phyloP scores from a whole-genome alignment of 2,113 vertebrate genomes.

The Aptenodytes forsteri region DNA sequence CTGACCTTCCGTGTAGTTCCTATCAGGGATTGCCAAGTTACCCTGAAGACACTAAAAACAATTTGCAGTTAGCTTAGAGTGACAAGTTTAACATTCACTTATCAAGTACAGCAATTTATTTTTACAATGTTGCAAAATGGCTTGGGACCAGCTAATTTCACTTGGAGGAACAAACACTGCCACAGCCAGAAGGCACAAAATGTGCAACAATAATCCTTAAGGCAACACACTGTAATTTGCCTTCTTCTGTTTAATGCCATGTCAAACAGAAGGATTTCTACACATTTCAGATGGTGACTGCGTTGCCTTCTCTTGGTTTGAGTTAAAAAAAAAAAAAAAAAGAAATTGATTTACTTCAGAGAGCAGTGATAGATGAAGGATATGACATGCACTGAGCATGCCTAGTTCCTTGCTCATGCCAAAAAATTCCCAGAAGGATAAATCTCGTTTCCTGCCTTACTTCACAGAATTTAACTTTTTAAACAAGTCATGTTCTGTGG shows the following conservation, averaged over 20 bases:
- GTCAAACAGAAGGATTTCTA: slow-evolving; percentile 79
- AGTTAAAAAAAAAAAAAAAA: slow-evolving; percentile 49
- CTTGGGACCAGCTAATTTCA: slow-evolving; percentile 64
- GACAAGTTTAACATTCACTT: slow-evolving; percentile 74
- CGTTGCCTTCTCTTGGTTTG: slow-evolving; percentile 75
- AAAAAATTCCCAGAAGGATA: slow-evolving; percentile 87
- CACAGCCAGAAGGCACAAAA: slow-evolving; percentile 76
- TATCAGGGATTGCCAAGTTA: slow-evolving; percentile 45
- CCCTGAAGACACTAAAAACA: slow-evolving; percentile 55
- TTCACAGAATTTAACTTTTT: slow-evolving; percentile 85
- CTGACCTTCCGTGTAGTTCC: slow-evolving; percentile 20
- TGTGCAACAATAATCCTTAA: slow-evolving; percentile 72
- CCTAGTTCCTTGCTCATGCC: slow-evolving; percentile 81
- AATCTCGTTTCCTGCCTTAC: slow-evolving; percentile 87
- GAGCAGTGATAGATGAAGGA: slow-evolving; percentile 84
- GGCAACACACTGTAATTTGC: slow-evolving; percentile 56
- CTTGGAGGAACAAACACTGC: slow-evolving; percentile 65
- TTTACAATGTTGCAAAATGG: slow-evolving; percentile 74
- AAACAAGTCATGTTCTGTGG: slow-evolving; percentile 85
- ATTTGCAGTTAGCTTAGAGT: slow-evolving; percentile 61
- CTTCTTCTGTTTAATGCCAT: slow-evolving; percentile 73
- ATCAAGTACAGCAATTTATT: slow-evolving; percentile 73
- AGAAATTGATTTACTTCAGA: slow-evolving; percentile 79
- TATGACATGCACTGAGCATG: slow-evolving; percentile 86
- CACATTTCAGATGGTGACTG: slow-evolving; percentile 73